These are phyloP conservation scores for Ageneiosus marmoratus DNA, from an alignment of 2,113 vertebrate genomes.

Conservation along the genomic window DNA sequence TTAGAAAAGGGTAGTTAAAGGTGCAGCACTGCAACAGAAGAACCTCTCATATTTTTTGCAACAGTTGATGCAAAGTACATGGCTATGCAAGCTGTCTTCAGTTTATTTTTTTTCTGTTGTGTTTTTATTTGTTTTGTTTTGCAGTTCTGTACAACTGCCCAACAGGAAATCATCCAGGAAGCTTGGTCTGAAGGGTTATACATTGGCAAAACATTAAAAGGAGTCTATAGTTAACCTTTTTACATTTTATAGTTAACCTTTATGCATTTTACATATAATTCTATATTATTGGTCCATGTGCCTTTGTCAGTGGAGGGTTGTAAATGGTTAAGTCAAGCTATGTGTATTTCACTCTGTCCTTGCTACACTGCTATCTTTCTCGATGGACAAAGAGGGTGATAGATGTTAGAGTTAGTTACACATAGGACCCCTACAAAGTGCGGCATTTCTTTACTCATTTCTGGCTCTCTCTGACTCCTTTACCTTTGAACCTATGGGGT, in stretches of 20 bases:
- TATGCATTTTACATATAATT: neutral
- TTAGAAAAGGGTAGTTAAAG: neutral
- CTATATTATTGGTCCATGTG: neutral
- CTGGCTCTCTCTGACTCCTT: slow-evolving; percentile 51
- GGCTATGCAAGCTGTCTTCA: neutral
- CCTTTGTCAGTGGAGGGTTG: neutral
- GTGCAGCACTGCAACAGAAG: neutral
- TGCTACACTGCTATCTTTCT: slow-evolving; percentile 20
- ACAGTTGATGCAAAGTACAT: neutral
- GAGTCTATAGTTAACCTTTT: no score
- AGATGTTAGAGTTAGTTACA: slow-evolving; percentile 30
- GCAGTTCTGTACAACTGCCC: neutral
- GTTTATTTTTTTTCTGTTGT: neutral
- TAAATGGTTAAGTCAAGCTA: neutral
- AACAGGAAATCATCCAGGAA: neutral
- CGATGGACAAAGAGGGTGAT: slow-evolving; percentile 38
- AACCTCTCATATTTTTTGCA: neutral
- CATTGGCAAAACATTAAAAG: neutral
- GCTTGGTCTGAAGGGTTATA: neutral
- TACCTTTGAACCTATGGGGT: slow-evolving; percentile 69
- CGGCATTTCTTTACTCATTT: slow-evolving; percentile 53
- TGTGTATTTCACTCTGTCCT: slow-evolving; percentile 12
- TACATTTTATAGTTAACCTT: no score
- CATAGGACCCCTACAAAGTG: slow-evolving; percentile 54
- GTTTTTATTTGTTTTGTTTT: neutral